These are phyloP conservation scores for Hydriomena furcata DNA, from an alignment of 2,888 invertebrate species.

Conservation along the genomic window DNA sequence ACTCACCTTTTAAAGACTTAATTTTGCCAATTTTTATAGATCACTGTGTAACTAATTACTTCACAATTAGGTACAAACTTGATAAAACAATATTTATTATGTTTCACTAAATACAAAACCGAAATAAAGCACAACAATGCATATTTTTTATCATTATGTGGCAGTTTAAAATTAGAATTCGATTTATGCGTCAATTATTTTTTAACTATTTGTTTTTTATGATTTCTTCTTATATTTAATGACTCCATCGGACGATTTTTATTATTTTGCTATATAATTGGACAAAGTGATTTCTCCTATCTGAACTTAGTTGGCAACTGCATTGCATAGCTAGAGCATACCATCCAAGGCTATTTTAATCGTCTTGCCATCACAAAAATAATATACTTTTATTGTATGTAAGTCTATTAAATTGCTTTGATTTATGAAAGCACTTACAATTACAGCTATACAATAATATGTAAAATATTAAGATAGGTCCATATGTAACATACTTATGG, in stretches of 20 bases:
- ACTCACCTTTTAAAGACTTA: slow-evolving; percentile 69
- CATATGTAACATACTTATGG: too few species aligned
- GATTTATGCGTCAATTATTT: slow-evolving; percentile 16
- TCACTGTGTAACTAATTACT: not conserved
- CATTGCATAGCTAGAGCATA: slow-evolving; percentile 45
- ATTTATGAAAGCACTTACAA: too few species aligned
- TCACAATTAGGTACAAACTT: not conserved
- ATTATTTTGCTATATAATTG: slow-evolving; percentile 8
- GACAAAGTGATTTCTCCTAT: slow-evolving; percentile 29
- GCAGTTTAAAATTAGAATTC: slow-evolving; percentile 2
- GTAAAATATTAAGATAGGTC: too few species aligned
- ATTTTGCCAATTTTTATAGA: slow-evolving; percentile 54
- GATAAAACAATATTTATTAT: not conserved
- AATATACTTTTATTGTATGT: slow-evolving; percentile 16
- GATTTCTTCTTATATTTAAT: not conserved
- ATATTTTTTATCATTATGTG: not conserved
- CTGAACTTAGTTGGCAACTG: slow-evolving; percentile 58
- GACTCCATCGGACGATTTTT: slow-evolving; percentile 8
- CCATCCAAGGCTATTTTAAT: slow-evolving; percentile 69
- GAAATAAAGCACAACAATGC: not conserved
- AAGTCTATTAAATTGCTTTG: too few species aligned
- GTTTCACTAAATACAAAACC: slow-evolving; percentile 1
- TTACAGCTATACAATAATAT: too few species aligned
- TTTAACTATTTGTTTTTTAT: not conserved
- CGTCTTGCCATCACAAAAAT: slow-evolving; percentile 36